A percentile compares a stretch with the other conserved stretches of the same genome.
These are phyloP conservation scores for Ischnura elegans DNA, from an alignment of 2,888 invertebrate genomes.

Conservation along the genomic window DNA sequence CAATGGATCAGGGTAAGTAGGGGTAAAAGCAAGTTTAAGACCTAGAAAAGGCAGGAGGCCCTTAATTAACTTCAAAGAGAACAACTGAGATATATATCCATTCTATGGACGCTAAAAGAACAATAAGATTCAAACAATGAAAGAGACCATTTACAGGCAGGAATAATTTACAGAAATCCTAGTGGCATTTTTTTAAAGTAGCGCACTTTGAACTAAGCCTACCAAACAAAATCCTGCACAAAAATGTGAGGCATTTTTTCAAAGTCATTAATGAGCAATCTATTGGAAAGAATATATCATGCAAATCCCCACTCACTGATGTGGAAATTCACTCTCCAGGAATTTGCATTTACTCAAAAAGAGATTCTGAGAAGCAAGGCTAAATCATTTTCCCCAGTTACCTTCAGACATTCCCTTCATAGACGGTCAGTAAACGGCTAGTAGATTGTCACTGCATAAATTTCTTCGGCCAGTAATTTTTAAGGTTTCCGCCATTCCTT, in stretches of 20 bases:
- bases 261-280: conserved; percentile 24
- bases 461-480: neutral
- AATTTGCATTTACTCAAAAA: neutral
- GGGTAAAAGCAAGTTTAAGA: neutral
- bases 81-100: neutral
- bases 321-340: neutral
- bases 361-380: conserved; percentile 25
- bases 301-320: neutral
- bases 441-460: conserved; percentile 60
- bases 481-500: neutral
- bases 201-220: neutral
- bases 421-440: neutral
- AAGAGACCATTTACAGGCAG: neutral
- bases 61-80: neutral
- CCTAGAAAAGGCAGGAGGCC: neutral
- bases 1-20: conserved; percentile 37
- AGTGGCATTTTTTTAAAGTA: neutral
- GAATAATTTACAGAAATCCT: neutral
- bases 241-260: neutral
- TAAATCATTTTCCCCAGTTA: conserved; percentile 20
- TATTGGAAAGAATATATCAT: neutral
- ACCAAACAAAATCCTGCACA: neutral
- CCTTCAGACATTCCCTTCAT: conserved; percentile 20
- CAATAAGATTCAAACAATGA: neutral
- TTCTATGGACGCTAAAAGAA: conserved; percentile 12